Evolutionary conservation across 2,888 invertebrate genomes (phyloP), one percentile per base, ranked within the genome.

Genomic region (Sialis fuliginosa): DNA sequence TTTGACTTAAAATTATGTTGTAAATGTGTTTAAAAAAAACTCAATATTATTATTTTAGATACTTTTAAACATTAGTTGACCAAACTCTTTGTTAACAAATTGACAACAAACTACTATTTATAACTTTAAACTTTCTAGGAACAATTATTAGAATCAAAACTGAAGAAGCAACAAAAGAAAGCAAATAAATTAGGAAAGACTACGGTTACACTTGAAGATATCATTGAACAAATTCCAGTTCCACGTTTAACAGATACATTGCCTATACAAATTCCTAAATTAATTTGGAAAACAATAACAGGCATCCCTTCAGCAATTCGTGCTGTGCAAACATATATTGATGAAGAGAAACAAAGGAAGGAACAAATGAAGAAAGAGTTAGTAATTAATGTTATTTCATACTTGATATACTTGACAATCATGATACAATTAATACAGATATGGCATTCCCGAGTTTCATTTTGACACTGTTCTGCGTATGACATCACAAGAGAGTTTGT

Each of bases 191-290:
- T 71, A 49, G 67, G 68, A 50, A 75, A 75, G 58, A 73, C 74
- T 41, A 59, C 67, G 47, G 67, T 72, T 2, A 77, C 77, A 34
- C 65, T 82, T 51, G 75, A 80, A 1, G 74, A 77, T 47, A 73
- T 79, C 49, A 60, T 80, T 6, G 77, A 76, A 34, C 75, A 78
- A 58, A 71, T 84, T 44, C 80, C 84, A 1, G 72, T 77, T 56
- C 84, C 85, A 2, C 80, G 80, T 53, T 62, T 81, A 43, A 53
- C 71, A 71, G 79, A 90, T 58, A 88, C 88, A 1, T 65, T 90
- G 55, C 91, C 90, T 0, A 79, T 86, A 59, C 90, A 90, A 71
- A 77, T 89, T 58, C 83, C 85, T 0, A 62, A 77, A 53, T 72
- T 77, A 53, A 64, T 79, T 33, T 81, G 80, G 75, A 69, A 73